Conservation (phyloP, 2,797 vertebrate genomes). For the Chiloscyllium punctatum region DNA sequence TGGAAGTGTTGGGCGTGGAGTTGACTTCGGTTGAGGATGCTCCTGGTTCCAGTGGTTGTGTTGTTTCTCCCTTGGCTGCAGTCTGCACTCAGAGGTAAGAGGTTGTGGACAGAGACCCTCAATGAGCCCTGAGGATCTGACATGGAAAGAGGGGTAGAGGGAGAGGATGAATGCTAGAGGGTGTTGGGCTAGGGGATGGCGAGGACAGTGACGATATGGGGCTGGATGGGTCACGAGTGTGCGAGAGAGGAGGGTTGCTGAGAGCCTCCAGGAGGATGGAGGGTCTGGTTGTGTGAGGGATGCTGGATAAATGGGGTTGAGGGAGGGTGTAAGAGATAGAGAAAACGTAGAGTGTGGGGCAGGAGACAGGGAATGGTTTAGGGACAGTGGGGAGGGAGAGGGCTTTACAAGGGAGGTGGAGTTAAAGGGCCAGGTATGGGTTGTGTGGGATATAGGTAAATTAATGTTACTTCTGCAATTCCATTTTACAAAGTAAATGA, state of each 20-base stretch:
- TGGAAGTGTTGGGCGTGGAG: too few relatives aligned
- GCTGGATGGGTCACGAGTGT: slow-evolving; percentile 53
- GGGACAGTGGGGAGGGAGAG: too few relatives aligned
- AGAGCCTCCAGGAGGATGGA: slow-evolving; percentile 50
- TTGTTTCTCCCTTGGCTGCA: not conserved
- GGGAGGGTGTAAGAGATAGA: not conserved
- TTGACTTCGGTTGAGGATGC: not conserved
- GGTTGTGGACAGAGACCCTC: slow-evolving; percentile 43
- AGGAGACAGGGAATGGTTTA: too few relatives aligned
- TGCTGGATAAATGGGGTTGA: too few relatives aligned
- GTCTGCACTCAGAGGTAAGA: not conserved
- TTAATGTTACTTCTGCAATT: too few relatives aligned
- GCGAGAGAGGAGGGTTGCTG: slow-evolving; percentile 56
- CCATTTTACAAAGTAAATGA: too few relatives aligned
- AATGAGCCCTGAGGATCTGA: too few relatives aligned
- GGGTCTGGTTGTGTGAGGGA: slow-evolving; percentile 46
- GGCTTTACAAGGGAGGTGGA: too few relatives aligned
- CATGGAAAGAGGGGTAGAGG: slow-evolving; percentile 35
- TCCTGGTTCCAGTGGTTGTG: not conserved
- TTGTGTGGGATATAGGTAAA: too few relatives aligned
- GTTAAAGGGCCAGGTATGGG: too few relatives aligned
- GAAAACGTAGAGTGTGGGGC: not conserved
- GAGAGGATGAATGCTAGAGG: not conserved
- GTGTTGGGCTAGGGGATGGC: slow-evolving; percentile 37
- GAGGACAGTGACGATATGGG: not conserved